phyloP scores from a whole-genome alignment of 2,888 invertebrate species.

The Dusona sp. region DNA sequence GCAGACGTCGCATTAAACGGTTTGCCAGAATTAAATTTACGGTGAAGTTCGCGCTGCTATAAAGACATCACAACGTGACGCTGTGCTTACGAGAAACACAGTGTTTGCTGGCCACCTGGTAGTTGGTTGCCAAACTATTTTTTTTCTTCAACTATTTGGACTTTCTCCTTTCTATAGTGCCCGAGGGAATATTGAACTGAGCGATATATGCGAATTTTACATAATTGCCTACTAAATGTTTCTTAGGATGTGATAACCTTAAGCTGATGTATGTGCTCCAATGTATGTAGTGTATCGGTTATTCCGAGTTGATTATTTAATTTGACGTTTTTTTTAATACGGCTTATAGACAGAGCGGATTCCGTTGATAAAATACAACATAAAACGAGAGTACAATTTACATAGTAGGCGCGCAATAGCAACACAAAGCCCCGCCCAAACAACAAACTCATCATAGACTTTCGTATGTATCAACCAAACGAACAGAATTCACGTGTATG shows the following conservation, averaged over 20 bases:
- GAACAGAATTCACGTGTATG: constrained; percentile 28
- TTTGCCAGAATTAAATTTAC: not conserved
- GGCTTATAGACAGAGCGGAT: constrained; percentile 5
- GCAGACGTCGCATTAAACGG: not conserved
- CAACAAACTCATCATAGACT: constrained; percentile 58
- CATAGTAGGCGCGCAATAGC: constrained; percentile 47
- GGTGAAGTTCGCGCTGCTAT: not conserved
- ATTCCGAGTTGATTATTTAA: not conserved
- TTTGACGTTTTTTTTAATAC: constrained; percentile 3
- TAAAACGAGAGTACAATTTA: constrained; percentile 47
- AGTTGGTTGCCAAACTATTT: not conserved
- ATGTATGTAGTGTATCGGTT: not conserved
- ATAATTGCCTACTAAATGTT: not conserved
- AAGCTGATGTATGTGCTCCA: not conserved
- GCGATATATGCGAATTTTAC: not conserved
- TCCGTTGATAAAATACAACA: constrained; percentile 22
- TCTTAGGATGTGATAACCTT: not conserved
- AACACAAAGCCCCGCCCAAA: constrained; percentile 33
- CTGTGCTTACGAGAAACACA: not conserved
- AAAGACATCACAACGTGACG: not conserved
- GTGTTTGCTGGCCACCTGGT: not conserved
- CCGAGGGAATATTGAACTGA: not conserved
- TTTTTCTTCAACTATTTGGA: not conserved
- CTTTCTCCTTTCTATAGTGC: no score
- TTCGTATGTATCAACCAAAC: constrained; percentile 41